These are phyloP conservation scores for Tachycineta bicolor DNA, from an alignment of 2,113 vertebrate species.

Conservation along the genomic window DNA sequence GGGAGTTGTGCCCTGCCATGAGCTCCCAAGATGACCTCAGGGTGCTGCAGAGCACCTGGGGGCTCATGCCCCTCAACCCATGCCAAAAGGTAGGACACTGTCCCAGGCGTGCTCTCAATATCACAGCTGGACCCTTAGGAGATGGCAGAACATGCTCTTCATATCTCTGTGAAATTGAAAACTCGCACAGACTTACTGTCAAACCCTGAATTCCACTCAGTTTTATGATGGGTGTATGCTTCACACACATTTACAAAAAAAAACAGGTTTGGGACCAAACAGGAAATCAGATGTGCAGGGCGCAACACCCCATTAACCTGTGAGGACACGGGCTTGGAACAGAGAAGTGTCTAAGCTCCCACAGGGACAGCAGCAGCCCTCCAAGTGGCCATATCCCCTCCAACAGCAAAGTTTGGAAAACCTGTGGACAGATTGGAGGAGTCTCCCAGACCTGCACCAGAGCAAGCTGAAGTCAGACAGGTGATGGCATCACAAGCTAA, in stretches of 20 bases:
- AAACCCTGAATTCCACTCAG: neutral
- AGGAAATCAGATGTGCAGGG: neutral
- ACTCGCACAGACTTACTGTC: neutral
- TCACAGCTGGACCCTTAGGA: neutral
- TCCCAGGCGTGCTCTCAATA: rapidly evolving
- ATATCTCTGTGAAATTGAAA: neutral
- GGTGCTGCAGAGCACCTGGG: neutral
- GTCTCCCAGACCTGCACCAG: neutral
- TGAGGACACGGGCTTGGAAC: rapidly evolving
- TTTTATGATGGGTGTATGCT: neutral
- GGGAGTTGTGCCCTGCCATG: neutral
- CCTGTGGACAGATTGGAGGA: rapidly evolving
- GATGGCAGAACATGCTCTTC: rapidly evolving
- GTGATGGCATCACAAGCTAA: neutral
- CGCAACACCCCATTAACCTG: neutral
- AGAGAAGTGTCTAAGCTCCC: neutral
- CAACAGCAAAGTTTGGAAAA: neutral
- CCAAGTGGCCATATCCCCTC: neutral
- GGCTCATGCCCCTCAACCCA: rapidly evolving
- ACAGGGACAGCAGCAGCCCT: neutral
- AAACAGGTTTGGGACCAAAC: neutral
- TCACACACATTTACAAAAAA: neutral
- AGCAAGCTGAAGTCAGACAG: neutral
- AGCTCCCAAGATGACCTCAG: neutral
- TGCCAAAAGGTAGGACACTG: neutral